phyloP scores from a whole-genome alignment of 1,140 invertebrate genomes.

The Meteorus sp. region DNA sequence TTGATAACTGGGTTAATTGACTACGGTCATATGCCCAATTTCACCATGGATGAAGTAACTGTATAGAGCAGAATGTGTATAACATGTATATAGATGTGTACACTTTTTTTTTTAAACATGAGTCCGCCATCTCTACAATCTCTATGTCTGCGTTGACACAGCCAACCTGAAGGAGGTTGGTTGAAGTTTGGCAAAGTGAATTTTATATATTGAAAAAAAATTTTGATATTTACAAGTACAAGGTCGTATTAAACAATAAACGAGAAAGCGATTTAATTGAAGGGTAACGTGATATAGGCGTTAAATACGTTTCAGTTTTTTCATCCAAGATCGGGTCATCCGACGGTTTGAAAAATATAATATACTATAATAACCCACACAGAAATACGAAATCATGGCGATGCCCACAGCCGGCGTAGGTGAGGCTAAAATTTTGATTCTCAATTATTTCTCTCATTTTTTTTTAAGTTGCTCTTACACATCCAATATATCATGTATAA shows the following conservation, averaged over 20 bases:
- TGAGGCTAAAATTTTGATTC: slow-evolving; percentile 41
- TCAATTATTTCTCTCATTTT: slow-evolving; percentile 12
- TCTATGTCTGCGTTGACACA: slow-evolving; percentile 32
- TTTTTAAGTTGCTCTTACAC: neutral
- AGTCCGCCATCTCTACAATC: neutral
- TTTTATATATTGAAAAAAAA: slow-evolving; percentile 8
- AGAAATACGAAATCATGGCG: slow-evolving; percentile 53
- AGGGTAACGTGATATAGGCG: slow-evolving; percentile 18
- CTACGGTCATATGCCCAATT: too few relatives aligned
- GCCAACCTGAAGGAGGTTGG: slow-evolving; percentile 43
- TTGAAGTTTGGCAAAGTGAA: slow-evolving; percentile 34
- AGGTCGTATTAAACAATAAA: slow-evolving; percentile 24
- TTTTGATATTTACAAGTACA: slow-evolving; percentile 31
- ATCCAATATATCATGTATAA: too few relatives aligned
- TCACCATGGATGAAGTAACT: too few relatives aligned
- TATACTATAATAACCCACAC: slow-evolving; percentile 38
- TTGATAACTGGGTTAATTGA: too few relatives aligned
- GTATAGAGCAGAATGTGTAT: too few relatives aligned
- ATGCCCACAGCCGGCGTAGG: slow-evolving; percentile 58
- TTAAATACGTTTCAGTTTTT: neutral
- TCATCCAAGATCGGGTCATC: slow-evolving; percentile 9
- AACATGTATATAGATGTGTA: neutral
- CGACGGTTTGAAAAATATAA: slow-evolving; percentile 26
- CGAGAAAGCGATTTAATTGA: too few relatives aligned
- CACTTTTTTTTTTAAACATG: neutral